Percentiles rank a stretch among this genome's conserved stretches.
Conservation (phyloP, 1,140 invertebrate genomes). For the Drosophila burlai region DNA sequence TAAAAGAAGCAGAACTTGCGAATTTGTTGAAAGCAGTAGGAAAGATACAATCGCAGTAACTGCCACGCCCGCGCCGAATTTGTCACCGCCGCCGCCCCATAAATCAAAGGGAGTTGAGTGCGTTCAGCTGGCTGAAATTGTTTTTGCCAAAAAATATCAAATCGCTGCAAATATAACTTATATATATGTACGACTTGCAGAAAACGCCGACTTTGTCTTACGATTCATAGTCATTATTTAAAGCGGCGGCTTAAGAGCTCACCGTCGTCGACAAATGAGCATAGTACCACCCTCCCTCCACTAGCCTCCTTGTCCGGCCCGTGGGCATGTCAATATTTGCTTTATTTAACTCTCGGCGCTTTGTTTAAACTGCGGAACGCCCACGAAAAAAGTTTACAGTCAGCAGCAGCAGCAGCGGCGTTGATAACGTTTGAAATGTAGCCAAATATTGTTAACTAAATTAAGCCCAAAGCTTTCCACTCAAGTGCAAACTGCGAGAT, state of each 20-base stretch:
- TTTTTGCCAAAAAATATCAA: slow-evolving; percentile 61
- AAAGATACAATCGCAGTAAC: slow-evolving; percentile 36
- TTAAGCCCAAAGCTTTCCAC: slow-evolving; percentile 21
- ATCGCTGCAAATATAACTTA: slow-evolving; percentile 47
- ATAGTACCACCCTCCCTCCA: slow-evolving; percentile 6
- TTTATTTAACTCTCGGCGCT: slow-evolving; percentile 71
- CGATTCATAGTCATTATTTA: slow-evolving; percentile 78
- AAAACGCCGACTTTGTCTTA: slow-evolving; percentile 43
- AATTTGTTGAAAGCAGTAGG: slow-evolving; percentile 10
- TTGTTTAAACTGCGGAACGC: slow-evolving; percentile 67
- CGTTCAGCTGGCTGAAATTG: slow-evolving; percentile 52
- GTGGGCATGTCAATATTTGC: slow-evolving; percentile 67
- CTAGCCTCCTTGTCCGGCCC: neutral
- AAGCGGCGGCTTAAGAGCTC: slow-evolving; percentile 74
- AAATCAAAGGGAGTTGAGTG: slow-evolving; percentile 46
- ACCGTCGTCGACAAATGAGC: slow-evolving; percentile 67
- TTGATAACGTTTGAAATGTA: slow-evolving; percentile 51
- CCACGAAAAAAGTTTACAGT: slow-evolving; percentile 36
- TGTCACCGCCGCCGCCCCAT: slow-evolving; percentile 35
- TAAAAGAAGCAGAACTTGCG: slow-evolving; percentile 32
- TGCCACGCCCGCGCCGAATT: slow-evolving; percentile 43
- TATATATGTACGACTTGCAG: slow-evolving; percentile 31
- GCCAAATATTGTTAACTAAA: slow-evolving; percentile 61
- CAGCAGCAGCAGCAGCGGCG: slow-evolving; percentile 29
- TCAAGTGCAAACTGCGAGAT: slow-evolving; percentile 19